Percentiles rank a stretch among this genome's conserved stretches.
These are phyloP conservation scores for Hylaeus anthracinus DNA, from an alignment of 1,140 invertebrate genomes.

Conservation along the genomic window DNA sequence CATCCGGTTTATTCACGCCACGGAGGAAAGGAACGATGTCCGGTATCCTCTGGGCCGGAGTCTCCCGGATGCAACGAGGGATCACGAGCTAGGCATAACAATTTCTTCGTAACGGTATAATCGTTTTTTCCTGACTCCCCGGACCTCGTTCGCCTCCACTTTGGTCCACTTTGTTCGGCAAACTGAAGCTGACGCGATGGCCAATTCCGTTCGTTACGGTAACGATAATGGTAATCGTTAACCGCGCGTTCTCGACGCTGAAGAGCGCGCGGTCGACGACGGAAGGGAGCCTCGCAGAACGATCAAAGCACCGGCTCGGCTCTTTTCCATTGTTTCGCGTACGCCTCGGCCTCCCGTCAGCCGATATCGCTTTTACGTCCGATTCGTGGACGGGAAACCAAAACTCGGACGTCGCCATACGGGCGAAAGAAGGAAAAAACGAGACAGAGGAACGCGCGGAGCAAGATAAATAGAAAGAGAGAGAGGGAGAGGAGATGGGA, in stretches of 20 bases:
- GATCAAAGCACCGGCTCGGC: slow-evolving; percentile 45
- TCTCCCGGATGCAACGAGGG: no score
- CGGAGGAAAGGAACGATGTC: background rate
- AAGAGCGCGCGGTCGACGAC: slow-evolving; percentile 12
- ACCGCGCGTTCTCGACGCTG: slow-evolving; percentile 38
- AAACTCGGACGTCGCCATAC: slow-evolving; percentile 5
- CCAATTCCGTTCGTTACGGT: slow-evolving; percentile 65
- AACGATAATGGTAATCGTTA: slow-evolving; percentile 70
- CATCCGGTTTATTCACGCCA: background rate
- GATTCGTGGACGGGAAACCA: background rate
- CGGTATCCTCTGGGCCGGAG: no score
- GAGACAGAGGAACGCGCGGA: background rate
- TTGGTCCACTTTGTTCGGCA: slow-evolving; percentile 24
- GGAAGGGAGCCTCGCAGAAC: slow-evolving; percentile 37
- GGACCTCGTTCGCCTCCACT: slow-evolving; percentile 11
- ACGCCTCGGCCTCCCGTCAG: background rate
- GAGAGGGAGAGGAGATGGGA: background rate
- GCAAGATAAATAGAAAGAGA: background rate
- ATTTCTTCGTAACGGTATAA: slow-evolving; percentile 39
- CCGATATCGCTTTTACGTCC: slow-evolving; percentile 6
- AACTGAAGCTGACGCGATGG: slow-evolving; percentile 68
- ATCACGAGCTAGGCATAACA: slow-evolving; percentile 4
- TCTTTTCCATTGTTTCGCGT: slow-evolving; percentile 47
- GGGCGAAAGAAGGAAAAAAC: background rate
- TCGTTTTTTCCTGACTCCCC: slow-evolving; percentile 17